Conservation (phyloP, 1,140 invertebrate species). For the Drosophila sechellia region DNA sequence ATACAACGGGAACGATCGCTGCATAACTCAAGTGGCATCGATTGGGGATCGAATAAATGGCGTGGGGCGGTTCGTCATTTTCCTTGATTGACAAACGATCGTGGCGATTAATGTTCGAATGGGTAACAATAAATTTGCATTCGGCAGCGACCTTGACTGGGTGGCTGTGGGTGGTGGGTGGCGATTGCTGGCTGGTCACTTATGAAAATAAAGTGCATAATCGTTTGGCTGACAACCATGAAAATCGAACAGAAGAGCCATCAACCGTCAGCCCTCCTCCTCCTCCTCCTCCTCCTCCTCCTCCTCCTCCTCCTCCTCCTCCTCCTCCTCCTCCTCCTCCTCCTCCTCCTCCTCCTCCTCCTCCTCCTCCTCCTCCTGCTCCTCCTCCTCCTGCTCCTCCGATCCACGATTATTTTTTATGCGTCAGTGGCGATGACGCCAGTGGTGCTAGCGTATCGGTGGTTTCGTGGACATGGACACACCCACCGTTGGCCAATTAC, state of each 20-base stretch:
- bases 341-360: no score
- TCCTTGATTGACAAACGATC: conserved; percentile 47
- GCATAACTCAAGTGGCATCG: conserved; percentile 25
- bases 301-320: no score
- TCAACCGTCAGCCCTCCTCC: background rate
- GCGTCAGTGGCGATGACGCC: conserved; percentile 73
- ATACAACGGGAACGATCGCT: background rate
- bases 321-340: background rate
- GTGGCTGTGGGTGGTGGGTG: background rate
- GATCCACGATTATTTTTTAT: conserved; percentile 29
- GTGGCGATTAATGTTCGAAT: conserved; percentile 21
- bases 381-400: background rate
- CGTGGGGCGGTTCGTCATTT: no score
- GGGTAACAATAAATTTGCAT: conserved; percentile 42
- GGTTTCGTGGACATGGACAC: conserved; percentile 46
- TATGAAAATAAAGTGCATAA: conserved; percentile 67
- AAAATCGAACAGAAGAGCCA: conserved; percentile 40
- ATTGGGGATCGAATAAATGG: background rate
- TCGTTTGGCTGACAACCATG: conserved; percentile 68
- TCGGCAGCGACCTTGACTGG: conserved; percentile 24
- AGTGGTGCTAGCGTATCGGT: conserved; percentile 32
- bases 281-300: background rate
- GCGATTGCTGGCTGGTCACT: conserved; percentile 7
- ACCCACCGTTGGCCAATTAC: conserved; percentile 50
- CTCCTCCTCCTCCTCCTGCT: background rate